These are phyloP conservation scores for Pseudorhombus dupliciocellatus DNA, from an alignment of 2,113 vertebrate species.

Conservation along the genomic window DNA sequence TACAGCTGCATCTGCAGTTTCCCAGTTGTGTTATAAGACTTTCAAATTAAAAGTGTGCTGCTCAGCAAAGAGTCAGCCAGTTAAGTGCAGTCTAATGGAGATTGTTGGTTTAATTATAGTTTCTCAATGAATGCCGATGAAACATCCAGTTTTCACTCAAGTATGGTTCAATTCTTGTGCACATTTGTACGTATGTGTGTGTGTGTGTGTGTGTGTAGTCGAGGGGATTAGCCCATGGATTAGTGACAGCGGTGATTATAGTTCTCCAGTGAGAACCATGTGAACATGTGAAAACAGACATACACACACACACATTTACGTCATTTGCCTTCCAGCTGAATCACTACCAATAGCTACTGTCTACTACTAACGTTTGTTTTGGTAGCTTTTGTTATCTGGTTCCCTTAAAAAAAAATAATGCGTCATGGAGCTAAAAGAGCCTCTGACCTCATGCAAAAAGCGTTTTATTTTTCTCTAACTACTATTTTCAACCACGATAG, in stretches of 20 bases:
- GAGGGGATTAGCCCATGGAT: constrained; percentile 61
- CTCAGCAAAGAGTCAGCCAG: background rate
- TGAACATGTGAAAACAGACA: constrained; percentile 20
- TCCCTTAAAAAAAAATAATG: constrained; percentile 12
- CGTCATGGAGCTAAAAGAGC: constrained; percentile 35
- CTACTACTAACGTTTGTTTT: constrained; percentile 42
- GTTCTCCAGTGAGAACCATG: constrained; percentile 28
- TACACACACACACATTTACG: background rate
- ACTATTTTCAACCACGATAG: constrained; percentile 46
- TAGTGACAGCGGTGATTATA: constrained; percentile 69
- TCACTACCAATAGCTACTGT: constrained; percentile 3
- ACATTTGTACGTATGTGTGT: background rate
- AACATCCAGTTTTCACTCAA: background rate
- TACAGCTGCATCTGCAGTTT: background rate
- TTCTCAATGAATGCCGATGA: background rate
- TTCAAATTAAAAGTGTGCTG: background rate
- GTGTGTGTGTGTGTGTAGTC: constrained; percentile 41
- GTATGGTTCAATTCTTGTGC: background rate
- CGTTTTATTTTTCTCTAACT: constrained; percentile 41
- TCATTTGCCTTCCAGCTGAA: constrained; percentile 19
- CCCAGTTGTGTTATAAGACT: background rate
- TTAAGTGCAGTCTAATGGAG: background rate
- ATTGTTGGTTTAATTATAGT: background rate
- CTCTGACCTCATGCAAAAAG: constrained; percentile 43
- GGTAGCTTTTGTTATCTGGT: constrained; percentile 16